phyloP scores from a whole-genome alignment of 2,113 vertebrate genomes.

The Bos taurus region DNA sequence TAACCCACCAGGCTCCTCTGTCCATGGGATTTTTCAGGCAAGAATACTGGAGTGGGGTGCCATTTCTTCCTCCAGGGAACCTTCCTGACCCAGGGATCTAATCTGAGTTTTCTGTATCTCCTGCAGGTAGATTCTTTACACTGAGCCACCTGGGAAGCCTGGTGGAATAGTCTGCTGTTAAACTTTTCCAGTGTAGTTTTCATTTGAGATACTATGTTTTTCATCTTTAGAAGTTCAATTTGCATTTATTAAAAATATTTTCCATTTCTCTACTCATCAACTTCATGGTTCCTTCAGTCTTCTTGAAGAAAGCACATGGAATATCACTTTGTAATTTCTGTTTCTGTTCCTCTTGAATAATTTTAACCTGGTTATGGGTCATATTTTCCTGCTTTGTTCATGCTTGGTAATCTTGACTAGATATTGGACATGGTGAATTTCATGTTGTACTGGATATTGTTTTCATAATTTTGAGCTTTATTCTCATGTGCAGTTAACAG shows the following conservation, averaged over 20 bases:
- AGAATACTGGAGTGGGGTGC: neutral
- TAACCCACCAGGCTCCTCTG: neutral
- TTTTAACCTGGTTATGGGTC: neutral
- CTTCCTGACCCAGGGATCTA: neutral
- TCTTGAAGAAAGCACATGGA: neutral
- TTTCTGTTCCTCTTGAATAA: neutral
- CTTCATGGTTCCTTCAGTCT: neutral
- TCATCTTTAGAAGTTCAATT: neutral
- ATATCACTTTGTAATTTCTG: neutral
- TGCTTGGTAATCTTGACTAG: neutral
- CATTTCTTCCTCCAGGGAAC: neutral
- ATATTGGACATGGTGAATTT: neutral
- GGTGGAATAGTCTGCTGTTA: neutral
- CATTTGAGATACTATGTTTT: neutral
- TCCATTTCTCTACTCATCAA: neutral
- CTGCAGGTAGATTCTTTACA: neutral
- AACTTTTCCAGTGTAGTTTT: neutral
- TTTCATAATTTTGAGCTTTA: slow-evolving; percentile 6
- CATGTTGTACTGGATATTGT: neutral
- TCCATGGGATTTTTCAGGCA: neutral
- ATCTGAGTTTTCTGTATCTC: neutral
- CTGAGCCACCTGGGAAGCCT: neutral
- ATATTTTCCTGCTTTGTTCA: neutral
- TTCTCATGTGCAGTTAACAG: neutral
- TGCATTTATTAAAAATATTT: neutral